phyloP scores from a whole-genome alignment of 2,113 vertebrate species.

The Aplodontia rufa region DNA sequence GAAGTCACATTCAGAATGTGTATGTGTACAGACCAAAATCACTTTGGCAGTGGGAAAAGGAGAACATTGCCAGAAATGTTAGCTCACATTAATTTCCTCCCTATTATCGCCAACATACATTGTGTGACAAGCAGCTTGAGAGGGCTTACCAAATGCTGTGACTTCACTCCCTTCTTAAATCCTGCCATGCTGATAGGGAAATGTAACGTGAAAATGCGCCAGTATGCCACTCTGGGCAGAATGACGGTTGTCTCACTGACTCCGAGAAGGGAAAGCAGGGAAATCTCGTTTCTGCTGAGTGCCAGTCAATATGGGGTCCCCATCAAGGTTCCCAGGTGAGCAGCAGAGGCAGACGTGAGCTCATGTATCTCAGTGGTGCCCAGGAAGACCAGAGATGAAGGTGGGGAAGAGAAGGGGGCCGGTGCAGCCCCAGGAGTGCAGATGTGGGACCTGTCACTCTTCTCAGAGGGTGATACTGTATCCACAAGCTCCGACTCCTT shows the following conservation, averaged over 20 bases:
- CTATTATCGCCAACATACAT: background rate
- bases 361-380: background rate
- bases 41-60: background rate
- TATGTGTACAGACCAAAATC: background rate
- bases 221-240: fast-evolving
- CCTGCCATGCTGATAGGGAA: background rate
- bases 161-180: background rate
- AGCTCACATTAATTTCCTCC: background rate
- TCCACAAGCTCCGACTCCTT: background rate
- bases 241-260: background rate
- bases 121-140: background rate
- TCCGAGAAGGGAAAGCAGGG: background rate
- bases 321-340: background rate
- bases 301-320: background rate
- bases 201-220: background rate
- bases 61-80: background rate
- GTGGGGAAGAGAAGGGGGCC: no score
- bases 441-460: no score
- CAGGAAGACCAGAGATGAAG: background rate
- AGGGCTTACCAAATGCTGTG: background rate
- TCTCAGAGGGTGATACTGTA: background rate
- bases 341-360: background rate
- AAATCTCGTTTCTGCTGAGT: background rate
- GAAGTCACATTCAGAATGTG: background rate
- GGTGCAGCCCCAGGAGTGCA: background rate